Percentiles rank a stretch among this genome's conserved stretches.
Conservation (phyloP, 2,113 vertebrate genomes). For the Camelus dromedarius region DNA sequence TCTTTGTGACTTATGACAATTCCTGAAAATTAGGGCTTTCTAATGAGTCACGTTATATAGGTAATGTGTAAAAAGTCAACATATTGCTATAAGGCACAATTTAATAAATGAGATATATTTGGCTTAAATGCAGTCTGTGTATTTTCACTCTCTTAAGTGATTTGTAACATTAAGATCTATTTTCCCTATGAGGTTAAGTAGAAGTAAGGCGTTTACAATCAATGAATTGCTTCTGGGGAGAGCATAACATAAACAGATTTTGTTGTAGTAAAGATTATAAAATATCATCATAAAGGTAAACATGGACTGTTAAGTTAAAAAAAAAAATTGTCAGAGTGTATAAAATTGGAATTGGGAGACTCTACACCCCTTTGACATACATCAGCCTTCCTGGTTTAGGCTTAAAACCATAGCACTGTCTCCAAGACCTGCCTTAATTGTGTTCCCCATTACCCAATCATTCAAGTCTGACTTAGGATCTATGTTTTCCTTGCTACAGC, state of each 20-base stretch:
- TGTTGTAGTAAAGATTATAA: constrained; percentile 40
- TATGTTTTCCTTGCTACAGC: neutral
- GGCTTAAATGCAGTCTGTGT: neutral
- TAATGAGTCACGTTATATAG: constrained; percentile 2
- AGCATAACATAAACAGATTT: constrained; percentile 27
- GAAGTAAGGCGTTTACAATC: constrained; percentile 43
- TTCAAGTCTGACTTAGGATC: neutral
- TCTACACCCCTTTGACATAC: neutral
- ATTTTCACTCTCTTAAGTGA: constrained; percentile 62
- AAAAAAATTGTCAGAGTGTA: neutral
- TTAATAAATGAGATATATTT: constrained; percentile 43
- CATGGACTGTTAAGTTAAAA: neutral
- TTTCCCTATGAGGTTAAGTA: neutral
- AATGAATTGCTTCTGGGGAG: constrained; percentile 61
- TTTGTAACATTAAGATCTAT: constrained; percentile 59
- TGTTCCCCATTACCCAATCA: neutral
- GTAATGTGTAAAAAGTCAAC: constrained; percentile 28
- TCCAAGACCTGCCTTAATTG: neutral
- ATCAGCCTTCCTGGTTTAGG: neutral
- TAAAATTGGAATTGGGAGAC: neutral
- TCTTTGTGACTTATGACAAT: constrained; percentile 45
- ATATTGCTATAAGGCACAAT: constrained; percentile 14
- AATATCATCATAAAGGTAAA: constrained; percentile 45
- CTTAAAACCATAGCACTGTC: neutral
- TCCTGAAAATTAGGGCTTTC: constrained; percentile 54